phyloP scores from a whole-genome alignment of 2,113 vertebrate genomes.

The Sitta europaea region DNA sequence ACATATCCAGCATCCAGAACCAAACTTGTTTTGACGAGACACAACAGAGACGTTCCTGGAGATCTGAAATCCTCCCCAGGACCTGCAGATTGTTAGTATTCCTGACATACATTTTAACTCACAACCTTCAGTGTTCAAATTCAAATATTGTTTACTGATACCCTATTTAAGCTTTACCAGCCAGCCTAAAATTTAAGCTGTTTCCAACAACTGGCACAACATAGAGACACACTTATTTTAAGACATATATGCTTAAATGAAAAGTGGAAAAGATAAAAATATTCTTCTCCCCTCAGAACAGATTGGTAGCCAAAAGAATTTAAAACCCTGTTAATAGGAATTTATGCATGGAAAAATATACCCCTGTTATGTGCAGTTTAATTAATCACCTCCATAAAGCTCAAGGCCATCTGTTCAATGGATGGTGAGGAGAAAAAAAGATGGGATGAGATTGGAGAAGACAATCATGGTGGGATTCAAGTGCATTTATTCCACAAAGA shows the following conservation, averaged over 20 bases:
- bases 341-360: not conserved
- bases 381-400: constrained; percentile 59
- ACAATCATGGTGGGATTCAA: not conserved
- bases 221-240: not conserved
- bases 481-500: not conserved
- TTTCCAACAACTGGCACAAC: not conserved
- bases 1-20: not conserved
- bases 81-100: not conserved
- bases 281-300: not conserved
- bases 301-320: not conserved
- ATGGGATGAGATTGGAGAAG: not conserved
- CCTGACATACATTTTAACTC: not conserved
- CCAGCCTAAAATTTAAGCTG: not conserved
- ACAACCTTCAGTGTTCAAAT: not conserved
- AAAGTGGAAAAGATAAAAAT: not conserved
- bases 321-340: constrained; percentile 29
- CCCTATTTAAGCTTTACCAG: not conserved
- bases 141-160: not conserved
- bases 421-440: not conserved
- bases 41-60: not conserved
- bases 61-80: not conserved
- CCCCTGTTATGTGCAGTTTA: not conserved
- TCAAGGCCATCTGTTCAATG: constrained; percentile 45
- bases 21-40: not conserved
- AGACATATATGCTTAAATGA: not conserved